phyloP scores from a whole-genome alignment of 2,113 vertebrate genomes.

The Proteles cristata region DNA sequence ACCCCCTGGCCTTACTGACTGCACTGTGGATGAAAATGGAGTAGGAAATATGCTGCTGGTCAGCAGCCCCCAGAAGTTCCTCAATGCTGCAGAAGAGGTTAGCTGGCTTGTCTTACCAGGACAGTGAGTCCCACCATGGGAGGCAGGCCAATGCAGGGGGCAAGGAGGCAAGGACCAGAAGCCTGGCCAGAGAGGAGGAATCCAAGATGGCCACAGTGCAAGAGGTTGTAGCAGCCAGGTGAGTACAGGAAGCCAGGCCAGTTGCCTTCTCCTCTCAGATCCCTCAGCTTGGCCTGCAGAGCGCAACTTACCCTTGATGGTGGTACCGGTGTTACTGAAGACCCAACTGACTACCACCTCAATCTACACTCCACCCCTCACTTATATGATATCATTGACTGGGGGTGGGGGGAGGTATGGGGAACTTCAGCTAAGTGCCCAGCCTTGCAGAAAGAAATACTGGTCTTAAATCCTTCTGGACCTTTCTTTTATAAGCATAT shows the following conservation, averaged over 20 bases:
- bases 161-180: too few species aligned
- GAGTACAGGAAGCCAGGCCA: neutral
- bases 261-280: neutral
- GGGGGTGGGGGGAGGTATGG: rapidly evolving
- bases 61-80: neutral
- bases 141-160: too few species aligned
- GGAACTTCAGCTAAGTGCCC: neutral
- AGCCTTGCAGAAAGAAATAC: neutral
- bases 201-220: too few species aligned
- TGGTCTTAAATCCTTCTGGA: neutral
- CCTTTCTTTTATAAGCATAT: neutral
- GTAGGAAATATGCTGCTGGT: neutral
- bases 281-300: neutral
- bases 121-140: neutral
- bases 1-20: neutral
- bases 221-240: neutral
- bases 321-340: neutral
- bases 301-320: neutral
- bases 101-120: neutral
- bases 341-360: neutral
- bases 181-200: neutral
- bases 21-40: neutral
- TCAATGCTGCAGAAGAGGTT: neutral
- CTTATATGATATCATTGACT: neutral
- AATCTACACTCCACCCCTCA: too few species aligned